phyloP scores from a whole-genome alignment of 2,888 invertebrate species.

The Thereva unica region DNA sequence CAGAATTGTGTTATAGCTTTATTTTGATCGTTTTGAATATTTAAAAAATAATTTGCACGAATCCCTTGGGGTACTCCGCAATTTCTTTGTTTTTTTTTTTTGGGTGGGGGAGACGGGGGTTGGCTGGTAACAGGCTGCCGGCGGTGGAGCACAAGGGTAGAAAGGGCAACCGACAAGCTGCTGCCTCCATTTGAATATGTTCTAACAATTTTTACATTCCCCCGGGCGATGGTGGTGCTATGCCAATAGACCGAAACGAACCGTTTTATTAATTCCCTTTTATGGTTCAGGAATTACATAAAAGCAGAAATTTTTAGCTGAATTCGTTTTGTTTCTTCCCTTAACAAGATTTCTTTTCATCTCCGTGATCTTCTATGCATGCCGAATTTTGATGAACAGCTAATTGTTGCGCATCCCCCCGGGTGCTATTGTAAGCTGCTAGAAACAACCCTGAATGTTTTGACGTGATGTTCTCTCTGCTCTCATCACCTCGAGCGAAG shows the following conservation, averaged over 20 bases:
- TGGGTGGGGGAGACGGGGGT: not conserved
- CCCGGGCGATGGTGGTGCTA: slow-evolving; percentile 1
- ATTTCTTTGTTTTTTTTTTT: slow-evolving; percentile 17
- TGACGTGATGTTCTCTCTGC: no score
- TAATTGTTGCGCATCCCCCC: no score
- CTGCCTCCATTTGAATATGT: slow-evolving; percentile 10
- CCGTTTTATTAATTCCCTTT: slow-evolving; percentile 25
- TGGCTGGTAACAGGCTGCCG: not conserved
- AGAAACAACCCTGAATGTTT: no score
- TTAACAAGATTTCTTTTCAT: no score
- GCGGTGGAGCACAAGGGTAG: no score
- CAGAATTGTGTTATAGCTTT: slow-evolving; percentile 44
- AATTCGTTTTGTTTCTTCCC: no score
- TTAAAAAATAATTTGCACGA: slow-evolving; percentile 47
- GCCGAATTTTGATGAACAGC: no score
- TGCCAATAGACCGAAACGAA: slow-evolving; percentile 2
- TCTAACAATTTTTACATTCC: slow-evolving; percentile 1
- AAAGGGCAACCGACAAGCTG: no score
- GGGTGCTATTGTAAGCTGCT: no score
- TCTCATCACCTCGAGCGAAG: no score
- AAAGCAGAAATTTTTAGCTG: slow-evolving; percentile 5
- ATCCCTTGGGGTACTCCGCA: slow-evolving; percentile 39
- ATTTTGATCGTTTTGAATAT: slow-evolving; percentile 47
- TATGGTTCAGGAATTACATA: slow-evolving; percentile 21
- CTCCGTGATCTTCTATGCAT: no score